Evolutionary conservation across 2,888 invertebrate genomes (phyloP), one percentile per base, ranked within the genome.

Genomic region (Ametastegia equiseti): DNA sequence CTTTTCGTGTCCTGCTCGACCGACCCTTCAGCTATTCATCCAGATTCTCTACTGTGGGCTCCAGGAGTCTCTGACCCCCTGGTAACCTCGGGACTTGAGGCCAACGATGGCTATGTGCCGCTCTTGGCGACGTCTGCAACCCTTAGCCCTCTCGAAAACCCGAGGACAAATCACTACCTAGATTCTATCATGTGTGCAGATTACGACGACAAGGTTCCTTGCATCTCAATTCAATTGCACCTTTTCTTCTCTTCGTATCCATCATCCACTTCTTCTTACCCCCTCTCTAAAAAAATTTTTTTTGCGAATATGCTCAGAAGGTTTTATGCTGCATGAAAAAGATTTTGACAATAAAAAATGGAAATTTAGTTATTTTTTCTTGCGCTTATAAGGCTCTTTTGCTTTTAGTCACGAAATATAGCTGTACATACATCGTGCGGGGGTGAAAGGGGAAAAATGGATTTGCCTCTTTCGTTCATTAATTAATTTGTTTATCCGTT

Each of bases 1-100:
- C 78, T 63, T 78, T 78, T 78, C 78, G 78, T 78, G 78, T 78
- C 78, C 39, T 60, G 78, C 63, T 78, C 78, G 78, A 78, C 78
- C 75, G 60, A 78, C 78, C 78, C 78, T 78, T 78, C 78, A 63
- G 57, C 78, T 78, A 78, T 78, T 78, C 57, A 63, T 63, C 78
- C 75, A 39, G 75, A 75, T 75, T 75, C n/a, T n/a, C 75, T 75
- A 75, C 75, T 54, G 54, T 23, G 47, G n/a, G 27, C 54, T 75
- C 50, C 75, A 54, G 75, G 75, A 75, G 50, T 36, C 75, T 50
- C 54, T 54, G 75, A 50, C 75, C 33, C 75, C 33, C 75, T 36
- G 36, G 23, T 54, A 45, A 71, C 71, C 45, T 45, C 45, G 42
- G 71, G 60, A 23, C 60, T 60, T 60, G 60, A 60, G 67, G 67